These are phyloP conservation scores for Ischnura elegans DNA, from an alignment of 2,888 invertebrate genomes.

Conservation along the genomic window DNA sequence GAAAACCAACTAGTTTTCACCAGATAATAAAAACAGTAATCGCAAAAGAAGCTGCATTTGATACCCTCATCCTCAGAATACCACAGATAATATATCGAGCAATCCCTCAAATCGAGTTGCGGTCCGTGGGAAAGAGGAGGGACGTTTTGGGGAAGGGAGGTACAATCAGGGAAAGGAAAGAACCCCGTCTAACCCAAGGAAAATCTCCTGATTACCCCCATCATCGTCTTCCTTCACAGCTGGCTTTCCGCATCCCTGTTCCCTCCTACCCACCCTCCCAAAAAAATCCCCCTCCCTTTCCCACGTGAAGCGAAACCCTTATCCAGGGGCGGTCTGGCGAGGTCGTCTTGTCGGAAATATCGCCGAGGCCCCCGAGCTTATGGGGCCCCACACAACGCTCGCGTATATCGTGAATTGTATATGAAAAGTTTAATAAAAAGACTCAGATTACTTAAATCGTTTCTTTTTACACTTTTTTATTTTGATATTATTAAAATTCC, in stretches of 20 bases:
- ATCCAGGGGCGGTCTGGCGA: not conserved
- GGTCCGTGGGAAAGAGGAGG: not conserved
- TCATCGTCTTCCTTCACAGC: not conserved
- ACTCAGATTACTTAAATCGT: too few species aligned
- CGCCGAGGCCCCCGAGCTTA: too few species aligned
- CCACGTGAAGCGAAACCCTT: not conserved
- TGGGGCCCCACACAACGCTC: too few species aligned
- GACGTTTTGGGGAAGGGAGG: not conserved
- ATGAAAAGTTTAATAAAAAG: too few species aligned
- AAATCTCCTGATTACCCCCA: not conserved
- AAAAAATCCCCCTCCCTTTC: not conserved
- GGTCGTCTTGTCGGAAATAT: too few species aligned
- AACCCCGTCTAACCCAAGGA: not conserved
- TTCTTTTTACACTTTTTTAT: too few species aligned
- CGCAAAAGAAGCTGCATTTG: too few species aligned
- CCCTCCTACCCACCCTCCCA: not conserved
- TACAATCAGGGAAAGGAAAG: not conserved
- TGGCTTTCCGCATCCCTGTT: not conserved
- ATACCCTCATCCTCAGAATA: not conserved
- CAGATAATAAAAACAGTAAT: too few species aligned
- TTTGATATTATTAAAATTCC: too few species aligned
- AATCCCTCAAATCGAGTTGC: not conserved
- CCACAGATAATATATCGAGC: not conserved
- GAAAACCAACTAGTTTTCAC: too few species aligned
- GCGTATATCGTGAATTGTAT: too few species aligned